Percentiles rank a stretch among this genome's conserved stretches.
Conservation (phyloP, 2,113 vertebrate genomes). For the Mormyrus lacerda region DNA sequence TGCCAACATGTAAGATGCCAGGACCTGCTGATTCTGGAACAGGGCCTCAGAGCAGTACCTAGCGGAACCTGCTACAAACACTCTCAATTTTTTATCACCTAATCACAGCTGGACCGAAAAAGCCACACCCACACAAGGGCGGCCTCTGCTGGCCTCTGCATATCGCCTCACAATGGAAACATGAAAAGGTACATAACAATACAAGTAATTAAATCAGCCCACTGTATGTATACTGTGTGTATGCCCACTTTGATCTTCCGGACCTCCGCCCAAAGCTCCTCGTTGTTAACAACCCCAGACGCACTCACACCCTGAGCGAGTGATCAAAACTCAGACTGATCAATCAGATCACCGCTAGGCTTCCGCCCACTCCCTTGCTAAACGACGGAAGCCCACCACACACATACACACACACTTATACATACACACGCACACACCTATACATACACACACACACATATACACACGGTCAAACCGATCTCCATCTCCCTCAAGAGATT, state of each 20-base stretch:
- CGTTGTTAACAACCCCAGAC: neutral
- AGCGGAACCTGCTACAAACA: neutral
- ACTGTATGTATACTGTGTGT: neutral
- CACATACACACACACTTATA: conserved; percentile 26
- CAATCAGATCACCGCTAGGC: neutral
- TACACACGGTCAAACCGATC: conserved; percentile 9
- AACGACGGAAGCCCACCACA: conserved; percentile 21
- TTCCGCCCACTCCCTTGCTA: neutral
- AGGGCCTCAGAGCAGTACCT: neutral
- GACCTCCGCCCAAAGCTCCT: neutral
- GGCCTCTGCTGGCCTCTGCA: neutral
- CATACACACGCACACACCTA: conserved; percentile 19
- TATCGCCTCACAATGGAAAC: conserved; percentile 2
- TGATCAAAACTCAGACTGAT: conserved; percentile 5
- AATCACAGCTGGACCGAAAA: neutral
- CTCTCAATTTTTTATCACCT: neutral
- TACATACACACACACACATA: conserved; percentile 23
- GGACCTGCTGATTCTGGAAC: neutral
- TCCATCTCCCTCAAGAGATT: conserved; percentile 40
- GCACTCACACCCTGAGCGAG: neutral
- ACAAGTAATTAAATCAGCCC: neutral
- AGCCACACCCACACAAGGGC: neutral
- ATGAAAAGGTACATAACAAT: neutral
- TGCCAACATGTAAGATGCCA: neutral
- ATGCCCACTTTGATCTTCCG: neutral